These are phyloP conservation scores for Enteromius paludinosus DNA, from an alignment of 2,797 vertebrate species.

Conservation along the genomic window DNA sequence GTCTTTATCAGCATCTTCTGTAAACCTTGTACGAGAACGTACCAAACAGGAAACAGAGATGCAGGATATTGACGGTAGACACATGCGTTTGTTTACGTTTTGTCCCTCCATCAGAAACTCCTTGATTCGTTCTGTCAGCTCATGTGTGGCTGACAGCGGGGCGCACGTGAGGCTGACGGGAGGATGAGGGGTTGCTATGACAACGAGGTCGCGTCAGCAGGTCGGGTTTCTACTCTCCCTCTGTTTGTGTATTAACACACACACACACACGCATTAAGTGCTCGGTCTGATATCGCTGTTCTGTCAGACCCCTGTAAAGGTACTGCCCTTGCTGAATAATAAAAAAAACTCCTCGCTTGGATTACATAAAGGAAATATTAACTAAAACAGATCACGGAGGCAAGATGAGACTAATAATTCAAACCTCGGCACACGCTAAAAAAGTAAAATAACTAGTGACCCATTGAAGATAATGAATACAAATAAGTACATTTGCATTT, in stretches of 20 bases:
- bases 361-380: conserved; percentile 7
- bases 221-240: neutral
- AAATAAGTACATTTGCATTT: neutral
- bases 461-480: neutral
- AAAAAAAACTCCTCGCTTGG: neutral
- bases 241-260: neutral
- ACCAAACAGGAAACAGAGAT: neutral
- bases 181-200: conserved; percentile 15
- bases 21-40: neutral
- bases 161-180: neutral
- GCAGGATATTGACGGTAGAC: neutral
- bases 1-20: neutral
- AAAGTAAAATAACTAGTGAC: neutral
- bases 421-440: neutral
- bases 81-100: conserved; percentile 1
- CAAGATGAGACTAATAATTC: conserved; percentile 17
- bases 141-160: conserved; percentile 15
- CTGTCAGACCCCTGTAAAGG: neutral
- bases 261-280: neutral
- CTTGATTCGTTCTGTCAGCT: conserved; percentile 1
- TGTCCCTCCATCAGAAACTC: neutral
- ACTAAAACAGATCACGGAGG: neutral
- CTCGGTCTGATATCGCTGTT: neutral
- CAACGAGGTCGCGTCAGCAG: neutral
- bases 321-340: conserved; percentile 15